These are phyloP conservation scores for Mongoloraphidia duomilia DNA, from an alignment of 2,888 invertebrate species.

Conservation along the genomic window DNA sequence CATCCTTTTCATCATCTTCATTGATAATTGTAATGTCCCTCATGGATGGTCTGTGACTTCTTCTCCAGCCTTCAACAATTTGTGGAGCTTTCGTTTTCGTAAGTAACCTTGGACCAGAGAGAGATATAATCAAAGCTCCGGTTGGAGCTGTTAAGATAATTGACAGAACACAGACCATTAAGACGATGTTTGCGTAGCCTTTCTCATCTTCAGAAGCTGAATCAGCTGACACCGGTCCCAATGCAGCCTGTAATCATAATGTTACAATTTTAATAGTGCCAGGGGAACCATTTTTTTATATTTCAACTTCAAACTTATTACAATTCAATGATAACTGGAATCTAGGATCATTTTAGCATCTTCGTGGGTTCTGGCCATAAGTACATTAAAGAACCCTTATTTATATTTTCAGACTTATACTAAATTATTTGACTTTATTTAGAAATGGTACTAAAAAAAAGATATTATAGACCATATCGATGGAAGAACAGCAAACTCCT, in stretches of 20 bases:
- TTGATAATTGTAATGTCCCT: conserved; percentile 78
- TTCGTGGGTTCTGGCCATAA: no score
- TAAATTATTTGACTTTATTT: no score
- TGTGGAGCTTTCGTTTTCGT: conserved; percentile 63
- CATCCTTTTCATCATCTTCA: conserved; percentile 59
- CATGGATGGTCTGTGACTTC: conserved; percentile 68
- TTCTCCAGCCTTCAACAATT: conserved; percentile 61
- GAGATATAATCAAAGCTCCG: conserved; percentile 66
- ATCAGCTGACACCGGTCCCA: conserved; percentile 64
- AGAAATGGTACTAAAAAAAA: no score
- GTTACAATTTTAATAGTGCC: no score
- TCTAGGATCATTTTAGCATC: no score
- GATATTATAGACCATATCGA: no score
- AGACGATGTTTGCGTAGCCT: conserved; percentile 50
- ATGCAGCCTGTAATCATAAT: conserved; percentile 46
- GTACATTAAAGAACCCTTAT: no score
- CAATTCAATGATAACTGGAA: no score
- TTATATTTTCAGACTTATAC: no score
- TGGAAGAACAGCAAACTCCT: no score
- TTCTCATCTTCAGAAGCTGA: conserved; percentile 36
- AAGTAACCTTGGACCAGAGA: conserved; percentile 62
- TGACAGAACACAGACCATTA: conserved; percentile 66
- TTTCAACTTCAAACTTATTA: no score
- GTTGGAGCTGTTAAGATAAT: conserved; percentile 74
- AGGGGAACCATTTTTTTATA: no score